These are phyloP conservation scores for Tadarida brasiliensis DNA, from an alignment of 2,797 vertebrate species.

Conservation along the genomic window DNA sequence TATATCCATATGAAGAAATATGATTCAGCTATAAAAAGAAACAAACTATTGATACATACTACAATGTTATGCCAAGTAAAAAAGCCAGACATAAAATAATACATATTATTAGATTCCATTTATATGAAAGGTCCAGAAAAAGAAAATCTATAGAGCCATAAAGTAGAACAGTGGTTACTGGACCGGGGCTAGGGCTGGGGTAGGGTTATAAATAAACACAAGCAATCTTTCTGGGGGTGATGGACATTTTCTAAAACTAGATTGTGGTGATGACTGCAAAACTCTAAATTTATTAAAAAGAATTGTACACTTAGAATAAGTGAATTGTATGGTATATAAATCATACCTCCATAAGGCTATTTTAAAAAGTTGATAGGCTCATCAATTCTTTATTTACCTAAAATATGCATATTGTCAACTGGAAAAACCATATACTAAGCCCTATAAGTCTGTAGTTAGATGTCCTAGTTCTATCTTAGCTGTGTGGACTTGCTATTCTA, in stretches of 20 bases:
- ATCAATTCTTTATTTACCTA: neutral
- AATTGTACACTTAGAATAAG: neutral
- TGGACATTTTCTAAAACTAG: neutral
- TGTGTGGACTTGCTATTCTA: neutral
- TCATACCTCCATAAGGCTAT: neutral
- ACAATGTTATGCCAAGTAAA: neutral
- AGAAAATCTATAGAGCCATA: neutral
- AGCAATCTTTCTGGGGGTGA: neutral
- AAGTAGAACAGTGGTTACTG: neutral
- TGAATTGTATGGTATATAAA: conserved; percentile 8
- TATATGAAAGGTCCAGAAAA: neutral
- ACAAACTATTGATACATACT: neutral
- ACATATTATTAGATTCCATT: neutral
- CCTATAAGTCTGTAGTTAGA: neutral
- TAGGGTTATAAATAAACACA: neutral
- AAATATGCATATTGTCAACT: neutral
- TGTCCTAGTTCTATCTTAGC: neutral
- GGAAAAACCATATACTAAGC: neutral
- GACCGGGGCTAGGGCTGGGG: rapidly evolving
- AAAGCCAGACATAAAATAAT: neutral
- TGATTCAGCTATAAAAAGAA: neutral
- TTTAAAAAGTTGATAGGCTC: neutral
- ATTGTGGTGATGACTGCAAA: neutral
- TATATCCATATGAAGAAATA: neutral
- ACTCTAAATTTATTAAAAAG: conserved; percentile 21